phyloP scores from a whole-genome alignment of 2,888 invertebrate genomes.

The Phorcus lineatus region DNA sequence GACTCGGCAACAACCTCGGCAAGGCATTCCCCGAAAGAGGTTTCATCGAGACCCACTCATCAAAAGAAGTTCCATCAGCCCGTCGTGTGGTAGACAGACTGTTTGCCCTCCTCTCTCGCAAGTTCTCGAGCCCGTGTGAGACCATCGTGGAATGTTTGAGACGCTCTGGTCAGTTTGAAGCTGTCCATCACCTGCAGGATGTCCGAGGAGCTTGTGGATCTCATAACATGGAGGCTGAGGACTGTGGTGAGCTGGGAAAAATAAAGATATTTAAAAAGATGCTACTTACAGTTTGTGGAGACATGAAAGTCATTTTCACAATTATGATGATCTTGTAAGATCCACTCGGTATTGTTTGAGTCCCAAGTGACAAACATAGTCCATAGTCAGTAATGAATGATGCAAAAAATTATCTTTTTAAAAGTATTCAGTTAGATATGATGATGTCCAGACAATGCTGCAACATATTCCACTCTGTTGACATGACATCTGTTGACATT shows the following conservation, averaged over 20 bases:
- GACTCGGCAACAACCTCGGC: neutral
- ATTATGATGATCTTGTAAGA: no score
- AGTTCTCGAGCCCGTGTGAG: neutral
- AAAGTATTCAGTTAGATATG: no score
- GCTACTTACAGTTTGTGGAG: no score
- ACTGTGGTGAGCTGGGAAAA: neutral
- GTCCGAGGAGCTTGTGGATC: neutral
- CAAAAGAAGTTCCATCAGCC: neutral
- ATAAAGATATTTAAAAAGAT: neutral
- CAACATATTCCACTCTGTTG: no score
- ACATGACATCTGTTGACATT: no score
- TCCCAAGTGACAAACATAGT: no score
- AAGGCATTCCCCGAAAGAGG: neutral
- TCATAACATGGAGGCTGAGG: neutral
- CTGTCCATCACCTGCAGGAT: neutral
- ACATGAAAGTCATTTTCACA: no score
- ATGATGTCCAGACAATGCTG: no score
- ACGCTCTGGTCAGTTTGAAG: constrained; percentile 1
- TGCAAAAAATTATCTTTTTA: no score
- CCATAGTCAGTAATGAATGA: no score
- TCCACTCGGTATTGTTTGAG: no score
- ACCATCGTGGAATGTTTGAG: neutral
- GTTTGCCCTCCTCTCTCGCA: neutral
- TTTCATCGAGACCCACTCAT: neutral
- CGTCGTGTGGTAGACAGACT: neutral